A percentile compares a stretch with the other conserved stretches of the same genome.
phyloP scores from a whole-genome alignment of 2,113 vertebrate species.

The Murina feae region DNA sequence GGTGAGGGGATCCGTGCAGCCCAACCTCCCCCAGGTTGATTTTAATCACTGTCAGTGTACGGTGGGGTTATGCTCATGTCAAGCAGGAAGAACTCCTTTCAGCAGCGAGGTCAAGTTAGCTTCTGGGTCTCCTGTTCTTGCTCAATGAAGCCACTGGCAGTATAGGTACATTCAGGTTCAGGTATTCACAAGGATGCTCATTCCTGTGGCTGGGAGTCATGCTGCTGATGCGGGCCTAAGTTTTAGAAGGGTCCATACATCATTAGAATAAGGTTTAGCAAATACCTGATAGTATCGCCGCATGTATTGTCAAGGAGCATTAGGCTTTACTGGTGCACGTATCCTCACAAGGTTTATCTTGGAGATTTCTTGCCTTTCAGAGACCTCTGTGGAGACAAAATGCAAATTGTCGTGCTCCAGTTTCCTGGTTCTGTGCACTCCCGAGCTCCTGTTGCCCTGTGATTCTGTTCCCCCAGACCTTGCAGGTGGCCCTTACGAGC shows the following conservation, averaged over 20 bases:
- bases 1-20: background rate
- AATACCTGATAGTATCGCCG: background rate
- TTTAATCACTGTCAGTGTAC: background rate
- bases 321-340: background rate
- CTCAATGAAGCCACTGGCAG: background rate
- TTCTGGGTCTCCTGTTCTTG: background rate
- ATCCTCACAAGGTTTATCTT: background rate
- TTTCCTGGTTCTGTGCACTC: background rate
- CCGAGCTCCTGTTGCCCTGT: background rate
- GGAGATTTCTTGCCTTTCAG: background rate
- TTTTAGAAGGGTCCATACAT: constrained; percentile 8
- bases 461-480: background rate
- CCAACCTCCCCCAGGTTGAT: background rate
- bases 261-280: background rate
- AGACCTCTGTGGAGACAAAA: background rate
- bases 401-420: background rate
- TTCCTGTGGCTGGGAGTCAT: background rate
- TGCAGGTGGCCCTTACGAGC: background rate
- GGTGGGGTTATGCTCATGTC: background rate
- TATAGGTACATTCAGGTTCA: background rate
- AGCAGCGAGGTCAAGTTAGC: background rate
- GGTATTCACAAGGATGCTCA: background rate
- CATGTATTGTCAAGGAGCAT: background rate
- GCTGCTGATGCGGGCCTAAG: background rate
- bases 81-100: background rate